Percentiles rank a stretch among this genome's conserved stretches.
Evolutionary conservation across 2,888 invertebrate species (phyloP).

Genomic region (Chymomyza caudatula): DNA sequence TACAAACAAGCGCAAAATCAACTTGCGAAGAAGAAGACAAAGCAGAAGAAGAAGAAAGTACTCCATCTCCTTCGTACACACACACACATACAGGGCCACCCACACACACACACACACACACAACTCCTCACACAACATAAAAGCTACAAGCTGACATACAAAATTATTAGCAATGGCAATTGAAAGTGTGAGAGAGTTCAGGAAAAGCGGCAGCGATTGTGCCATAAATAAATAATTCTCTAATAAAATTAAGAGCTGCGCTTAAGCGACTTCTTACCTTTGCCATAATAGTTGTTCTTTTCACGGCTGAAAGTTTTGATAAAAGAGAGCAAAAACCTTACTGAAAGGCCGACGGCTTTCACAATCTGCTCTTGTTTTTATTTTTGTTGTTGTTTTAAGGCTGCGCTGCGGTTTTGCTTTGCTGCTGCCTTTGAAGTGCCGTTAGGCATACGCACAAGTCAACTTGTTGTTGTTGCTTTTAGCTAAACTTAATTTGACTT

Average conservation of each 20-base stretch:
- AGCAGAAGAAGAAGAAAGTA: constrained; percentile 3
- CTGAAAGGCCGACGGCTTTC: background rate
- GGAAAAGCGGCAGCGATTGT: constrained; percentile 4
- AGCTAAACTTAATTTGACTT: background rate
- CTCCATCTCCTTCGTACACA: background rate
- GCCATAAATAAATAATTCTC: constrained; percentile 57
- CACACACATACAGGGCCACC: background rate
- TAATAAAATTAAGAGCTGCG: constrained; percentile 58
- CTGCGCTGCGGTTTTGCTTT: constrained; percentile 10
- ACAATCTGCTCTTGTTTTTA: background rate
- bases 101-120: constrained; percentile 4
- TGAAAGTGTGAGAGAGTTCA: constrained; percentile 5
- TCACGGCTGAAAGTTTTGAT: background rate
- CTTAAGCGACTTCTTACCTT: constrained; percentile 54
- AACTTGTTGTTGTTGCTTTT: background rate
- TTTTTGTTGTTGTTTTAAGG: constrained; percentile 2
- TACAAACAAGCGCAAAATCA: constrained; percentile 36
- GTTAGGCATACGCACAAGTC: constrained; percentile 24
- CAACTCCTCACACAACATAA: constrained; percentile 3
- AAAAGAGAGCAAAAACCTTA: background rate
- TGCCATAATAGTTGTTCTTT: constrained; percentile 52
- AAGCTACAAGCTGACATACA: background rate
- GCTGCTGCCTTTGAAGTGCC: constrained; percentile 19
- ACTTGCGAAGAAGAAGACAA: background rate
- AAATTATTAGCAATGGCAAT: background rate